phyloP scores from a whole-genome alignment of 2,888 invertebrate genomes.

The Amiota mariae region DNA sequence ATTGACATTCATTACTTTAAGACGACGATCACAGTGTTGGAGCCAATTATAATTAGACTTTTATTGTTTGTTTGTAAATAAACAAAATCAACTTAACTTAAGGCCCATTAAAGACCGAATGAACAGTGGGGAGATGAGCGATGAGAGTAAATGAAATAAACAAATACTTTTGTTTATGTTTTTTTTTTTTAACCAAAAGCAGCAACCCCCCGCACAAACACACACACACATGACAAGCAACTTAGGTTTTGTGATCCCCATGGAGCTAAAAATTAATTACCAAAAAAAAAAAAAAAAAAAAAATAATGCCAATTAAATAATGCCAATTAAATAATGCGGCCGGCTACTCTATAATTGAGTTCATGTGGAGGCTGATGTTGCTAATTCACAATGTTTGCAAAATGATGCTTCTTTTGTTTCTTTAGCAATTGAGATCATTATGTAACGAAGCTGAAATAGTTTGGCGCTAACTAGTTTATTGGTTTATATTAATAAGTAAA shows the following conservation, averaged over 20 bases:
- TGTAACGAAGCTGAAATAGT: constrained; percentile 2
- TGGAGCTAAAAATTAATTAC: constrained; percentile 35
- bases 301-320: constrained; percentile 60
- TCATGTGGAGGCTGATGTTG: constrained; percentile 42
- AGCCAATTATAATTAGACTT: constrained; percentile 48
- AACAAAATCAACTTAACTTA: constrained; percentile 47
- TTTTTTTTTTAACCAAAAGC: constrained; percentile 8
- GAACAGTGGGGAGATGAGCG: constrained; percentile 28
- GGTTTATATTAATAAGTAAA: neutral
- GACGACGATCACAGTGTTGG: neutral
- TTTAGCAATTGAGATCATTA: constrained; percentile 1
- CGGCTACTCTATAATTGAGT: constrained; percentile 58
- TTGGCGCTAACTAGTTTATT: constrained; percentile 6
- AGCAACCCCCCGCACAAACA: constrained; percentile 47
- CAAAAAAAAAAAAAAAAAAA: constrained; percentile 30
- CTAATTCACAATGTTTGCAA: neutral
- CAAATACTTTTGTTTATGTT: constrained; percentile 19
- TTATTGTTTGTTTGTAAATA: constrained; percentile 57
- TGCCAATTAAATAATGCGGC: constrained; percentile 61
- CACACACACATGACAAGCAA: neutral
- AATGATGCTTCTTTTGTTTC: neutral
- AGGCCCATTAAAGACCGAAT: neutral
- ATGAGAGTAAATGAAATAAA: constrained; percentile 17
- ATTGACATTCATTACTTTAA: constrained; percentile 16
- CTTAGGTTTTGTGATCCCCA: constrained; percentile 24